These are phyloP conservation scores for Gymnarchus niloticus DNA, from an alignment of 2,113 vertebrate genomes.

Conservation along the genomic window DNA sequence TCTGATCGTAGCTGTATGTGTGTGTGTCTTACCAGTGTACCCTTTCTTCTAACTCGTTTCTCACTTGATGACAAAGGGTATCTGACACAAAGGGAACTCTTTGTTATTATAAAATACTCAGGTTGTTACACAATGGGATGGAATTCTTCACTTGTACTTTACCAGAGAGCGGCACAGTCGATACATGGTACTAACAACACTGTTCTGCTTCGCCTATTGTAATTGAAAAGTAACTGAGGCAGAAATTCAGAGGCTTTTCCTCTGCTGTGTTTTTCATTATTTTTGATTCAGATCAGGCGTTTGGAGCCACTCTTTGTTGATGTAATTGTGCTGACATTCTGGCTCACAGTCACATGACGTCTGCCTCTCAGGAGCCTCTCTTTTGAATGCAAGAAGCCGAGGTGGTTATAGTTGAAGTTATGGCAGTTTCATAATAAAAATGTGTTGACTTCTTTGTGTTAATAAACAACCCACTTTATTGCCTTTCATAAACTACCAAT, in stretches of 20 bases:
- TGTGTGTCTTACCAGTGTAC: slow-evolving; percentile 31
- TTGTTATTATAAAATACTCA: slow-evolving; percentile 77
- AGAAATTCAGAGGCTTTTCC: slow-evolving; percentile 69
- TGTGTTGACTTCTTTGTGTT: neutral
- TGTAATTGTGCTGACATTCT: slow-evolving; percentile 53
- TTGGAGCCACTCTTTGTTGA: slow-evolving; percentile 44
- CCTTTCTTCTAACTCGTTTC: slow-evolving; percentile 51
- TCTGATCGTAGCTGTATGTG: slow-evolving; percentile 38
- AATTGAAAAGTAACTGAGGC: slow-evolving; percentile 92
- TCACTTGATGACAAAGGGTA: slow-evolving; percentile 49
- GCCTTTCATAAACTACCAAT: neutral
- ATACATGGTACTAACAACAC: slow-evolving; percentile 84
- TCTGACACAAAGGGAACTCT: slow-evolving; percentile 67
- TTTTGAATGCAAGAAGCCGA: neutral
- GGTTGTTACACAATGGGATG: slow-evolving; percentile 78
- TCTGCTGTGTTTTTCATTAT: slow-evolving; percentile 54
- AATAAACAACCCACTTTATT: neutral
- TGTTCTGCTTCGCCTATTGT: slow-evolving; percentile 79
- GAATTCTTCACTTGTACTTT: slow-evolving; percentile 75
- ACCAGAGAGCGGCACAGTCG: slow-evolving; percentile 79
- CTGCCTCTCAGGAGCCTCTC: neutral
- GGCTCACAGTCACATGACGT: slow-evolving; percentile 18
- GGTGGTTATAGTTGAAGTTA: neutral
- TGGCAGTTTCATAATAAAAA: neutral
- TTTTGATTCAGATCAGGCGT: slow-evolving; percentile 69